Base-by-base conservation (phyloP, 2,888 invertebrate species). In the Microctonus hyperodae region DNA sequence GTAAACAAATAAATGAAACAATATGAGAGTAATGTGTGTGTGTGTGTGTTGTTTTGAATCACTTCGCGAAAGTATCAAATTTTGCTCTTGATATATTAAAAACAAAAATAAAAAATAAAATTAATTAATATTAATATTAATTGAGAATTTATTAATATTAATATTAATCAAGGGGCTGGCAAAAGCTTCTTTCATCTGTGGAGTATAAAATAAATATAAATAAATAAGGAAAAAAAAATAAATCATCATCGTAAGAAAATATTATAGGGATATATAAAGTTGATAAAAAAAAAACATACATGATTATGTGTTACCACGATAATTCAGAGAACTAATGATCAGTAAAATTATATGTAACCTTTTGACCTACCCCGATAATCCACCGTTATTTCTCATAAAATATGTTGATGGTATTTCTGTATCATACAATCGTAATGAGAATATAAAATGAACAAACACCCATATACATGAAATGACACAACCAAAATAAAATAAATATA, bases 1-100 rank as follows among this genome's bases (percentile, higher is more conserved):
- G 70, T 70, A 70, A 70, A 67, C 53, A 71, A 68, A 68, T 68
- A 69, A 57, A 57, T 40, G 66, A 66, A 68, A 70, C 61, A 67
- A 58, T 16, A 44, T 44, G 44, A n/a, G 44, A 37, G 55, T 55
- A 44, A 62, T 65, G 57, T 48, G 44, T 65, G 50, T 28, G 10
- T 51, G 22, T 37, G n/a, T 22, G 53, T 51, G 35, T 66, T 28
- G 37, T 65, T 55, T 5, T n/a, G 28, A 31, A 37, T 25, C 33
- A 48, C 61, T 66, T 66, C 61, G 56, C 61, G 35, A 67, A 64
- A 64, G 62, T 63, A 67, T 62, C 57, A 62, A 67, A 67, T 62
- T 62, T 67, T 58, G 48, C 56, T 50, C 53, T 16, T 25, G n/a
- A 33, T 31, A 23, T 48, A 64, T 25, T 28, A 5, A 25, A 25